Percentiles rank a stretch among this genome's conserved stretches.
Evolutionary conservation across 2,797 vertebrate genomes (phyloP).

Genomic region (Melanotaenia parkinsoni): DNA sequence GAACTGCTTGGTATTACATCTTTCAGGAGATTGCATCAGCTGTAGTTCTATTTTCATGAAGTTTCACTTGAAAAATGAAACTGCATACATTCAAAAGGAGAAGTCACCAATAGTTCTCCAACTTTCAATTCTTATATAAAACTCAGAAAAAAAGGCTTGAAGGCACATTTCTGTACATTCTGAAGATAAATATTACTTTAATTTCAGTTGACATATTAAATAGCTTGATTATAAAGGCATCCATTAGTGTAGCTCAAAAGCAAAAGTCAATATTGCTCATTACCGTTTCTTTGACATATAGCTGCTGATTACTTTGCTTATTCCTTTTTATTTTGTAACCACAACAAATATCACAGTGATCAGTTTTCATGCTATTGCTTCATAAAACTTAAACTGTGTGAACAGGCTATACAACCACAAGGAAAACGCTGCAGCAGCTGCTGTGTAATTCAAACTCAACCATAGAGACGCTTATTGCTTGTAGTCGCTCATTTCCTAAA

Average conservation of each 20-base stretch:
- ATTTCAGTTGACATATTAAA: constrained; percentile 50
- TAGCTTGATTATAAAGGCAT: constrained; percentile 43
- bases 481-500: constrained; percentile 46
- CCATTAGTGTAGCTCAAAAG: constrained; percentile 45
- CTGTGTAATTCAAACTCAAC: not conserved
- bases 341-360: constrained; percentile 51
- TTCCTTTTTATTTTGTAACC: constrained; percentile 34
- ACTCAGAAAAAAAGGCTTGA: constrained; percentile 41
- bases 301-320: constrained; percentile 16
- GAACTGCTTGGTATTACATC: constrained; percentile 19
- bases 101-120: constrained; percentile 9
- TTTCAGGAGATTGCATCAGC: constrained; percentile 15
- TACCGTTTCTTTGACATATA: constrained; percentile 17
- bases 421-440: not conserved
- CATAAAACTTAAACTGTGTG: constrained; percentile 51
- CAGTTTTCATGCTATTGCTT: constrained; percentile 33
- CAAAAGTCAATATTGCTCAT: constrained; percentile 46
- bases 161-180: constrained; percentile 65
- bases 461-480: constrained; percentile 38
- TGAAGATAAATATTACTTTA: constrained; percentile 48
- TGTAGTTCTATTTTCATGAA: constrained; percentile 5
- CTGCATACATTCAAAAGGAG: constrained; percentile 29
- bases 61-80: not conserved
- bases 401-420: constrained; percentile 19
- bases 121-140: constrained; percentile 35